Evolutionary conservation across 1,140 invertebrate genomes (phyloP).

Genomic region (Drosophila carrolli): DNA sequence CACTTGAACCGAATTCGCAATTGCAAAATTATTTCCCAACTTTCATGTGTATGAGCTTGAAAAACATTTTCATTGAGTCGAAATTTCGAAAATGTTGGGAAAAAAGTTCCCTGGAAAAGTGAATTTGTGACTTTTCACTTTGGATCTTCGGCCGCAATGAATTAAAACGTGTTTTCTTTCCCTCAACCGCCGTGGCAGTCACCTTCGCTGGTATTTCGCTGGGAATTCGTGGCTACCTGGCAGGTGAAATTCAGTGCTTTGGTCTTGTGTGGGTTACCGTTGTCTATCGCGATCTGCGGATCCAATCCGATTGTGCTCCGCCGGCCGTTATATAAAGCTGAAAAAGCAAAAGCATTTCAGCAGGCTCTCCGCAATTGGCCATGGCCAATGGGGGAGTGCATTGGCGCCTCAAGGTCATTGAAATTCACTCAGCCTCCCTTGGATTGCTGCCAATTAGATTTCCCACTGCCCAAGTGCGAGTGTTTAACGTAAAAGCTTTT

Average conservation of each 20-base stretch:
- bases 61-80: slow-evolving; percentile 14
- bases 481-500: neutral
- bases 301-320: slow-evolving; percentile 32
- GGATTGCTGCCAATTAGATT: slow-evolving; percentile 22
- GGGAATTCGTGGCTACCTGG: slow-evolving; percentile 46
- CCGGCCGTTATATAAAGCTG: slow-evolving; percentile 62
- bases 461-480: neutral
- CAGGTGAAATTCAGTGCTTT: slow-evolving; percentile 45
- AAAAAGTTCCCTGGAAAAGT: slow-evolving; percentile 60
- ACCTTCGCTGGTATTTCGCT: slow-evolving; percentile 26
- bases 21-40: slow-evolving; percentile 24
- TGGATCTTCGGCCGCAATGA: slow-evolving; percentile 54
- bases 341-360: slow-evolving; percentile 32
- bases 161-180: slow-evolving; percentile 67
- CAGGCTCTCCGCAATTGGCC: slow-evolving; percentile 31
- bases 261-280: slow-evolving; percentile 35
- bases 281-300: slow-evolving; percentile 29
- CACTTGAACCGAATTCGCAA: slow-evolving; percentile 41
- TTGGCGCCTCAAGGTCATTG: slow-evolving; percentile 77
- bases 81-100: slow-evolving; percentile 39
- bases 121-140: slow-evolving; percentile 73
- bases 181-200: slow-evolving; percentile 19
- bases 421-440: slow-evolving; percentile 43
- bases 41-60: slow-evolving; percentile 22
- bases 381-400: slow-evolving; percentile 44